Percentiles rank a stretch among this genome's conserved stretches.
These are phyloP conservation scores for Neoarius graeffei DNA, from an alignment of 2,113 vertebrate species.

Conservation along the genomic window DNA sequence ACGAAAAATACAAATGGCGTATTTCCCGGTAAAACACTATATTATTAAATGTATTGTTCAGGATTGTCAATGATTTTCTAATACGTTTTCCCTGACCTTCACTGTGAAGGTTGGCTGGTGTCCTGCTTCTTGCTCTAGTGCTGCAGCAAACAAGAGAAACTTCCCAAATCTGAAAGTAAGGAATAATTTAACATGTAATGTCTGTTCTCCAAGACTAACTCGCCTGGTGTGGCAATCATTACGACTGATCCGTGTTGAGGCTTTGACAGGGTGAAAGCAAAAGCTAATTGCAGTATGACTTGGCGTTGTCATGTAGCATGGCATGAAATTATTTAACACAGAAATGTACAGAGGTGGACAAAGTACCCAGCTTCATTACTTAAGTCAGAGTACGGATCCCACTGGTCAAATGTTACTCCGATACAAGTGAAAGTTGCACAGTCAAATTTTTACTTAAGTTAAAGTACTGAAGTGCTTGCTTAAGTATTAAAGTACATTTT, in stretches of 20 bases:
- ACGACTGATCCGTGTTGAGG: neutral
- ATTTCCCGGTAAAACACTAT: too few species aligned
- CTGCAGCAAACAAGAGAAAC: slow-evolving; percentile 35
- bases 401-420: too few species aligned
- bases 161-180: slow-evolving; percentile 57
- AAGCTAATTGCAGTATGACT: neutral
- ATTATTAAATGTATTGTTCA: neutral
- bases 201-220: slow-evolving; percentile 29
- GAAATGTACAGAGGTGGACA: too few species aligned
- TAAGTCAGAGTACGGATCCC: too few species aligned
- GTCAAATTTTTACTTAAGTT: too few species aligned
- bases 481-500: too few species aligned
- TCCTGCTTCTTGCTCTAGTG: slow-evolving; percentile 31
- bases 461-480: too few species aligned
- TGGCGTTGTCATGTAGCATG: neutral
- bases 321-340: neutral
- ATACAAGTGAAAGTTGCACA: too few species aligned
- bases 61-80: neutral
- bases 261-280: neutral
- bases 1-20: too few species aligned
- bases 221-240: slow-evolving; percentile 25
- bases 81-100: slow-evolving; percentile 30
- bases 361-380: too few species aligned
- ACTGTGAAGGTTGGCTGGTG: slow-evolving; percentile 45
- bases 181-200: slow-evolving; percentile 5